Percentiles rank a stretch among this genome's conserved stretches.
phyloP scores from a whole-genome alignment of 2,113 vertebrate species.

The Rynchops niger region DNA sequence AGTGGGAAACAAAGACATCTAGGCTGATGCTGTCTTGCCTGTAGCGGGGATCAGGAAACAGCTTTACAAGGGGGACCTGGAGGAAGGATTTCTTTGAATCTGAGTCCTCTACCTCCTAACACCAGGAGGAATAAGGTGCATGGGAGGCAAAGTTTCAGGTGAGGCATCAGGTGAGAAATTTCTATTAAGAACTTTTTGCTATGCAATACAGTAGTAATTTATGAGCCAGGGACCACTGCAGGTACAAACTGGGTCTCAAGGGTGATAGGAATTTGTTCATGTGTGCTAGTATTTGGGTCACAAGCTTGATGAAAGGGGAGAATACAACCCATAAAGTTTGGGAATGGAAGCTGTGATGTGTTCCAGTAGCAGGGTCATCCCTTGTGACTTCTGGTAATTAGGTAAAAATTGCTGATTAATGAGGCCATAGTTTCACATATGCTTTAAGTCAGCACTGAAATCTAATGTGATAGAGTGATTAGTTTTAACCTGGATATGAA shows the following conservation, averaged over 20 bases:
- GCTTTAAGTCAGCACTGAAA: neutral
- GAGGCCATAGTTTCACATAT: neutral
- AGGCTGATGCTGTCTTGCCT: neutral
- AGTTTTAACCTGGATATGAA: constrained; percentile 25
- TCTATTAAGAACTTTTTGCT: neutral
- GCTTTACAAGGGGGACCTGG: neutral
- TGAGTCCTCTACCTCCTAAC: neutral
- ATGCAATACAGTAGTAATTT: neutral
- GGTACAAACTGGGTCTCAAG: neutral
- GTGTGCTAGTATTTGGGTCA: constrained; percentile 41
- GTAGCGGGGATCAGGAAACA: neutral
- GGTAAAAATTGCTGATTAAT: constrained; percentile 40
- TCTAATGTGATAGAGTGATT: constrained; percentile 23
- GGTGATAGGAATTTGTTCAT: neutral
- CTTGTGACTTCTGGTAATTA: constrained; percentile 53
- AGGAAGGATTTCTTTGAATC: neutral
- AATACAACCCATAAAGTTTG: neutral
- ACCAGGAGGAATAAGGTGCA: neutral
- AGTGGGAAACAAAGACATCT: neutral
- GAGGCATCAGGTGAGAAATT: neutral
- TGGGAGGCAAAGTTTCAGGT: neutral
- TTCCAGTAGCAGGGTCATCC: neutral
- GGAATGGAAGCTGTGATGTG: neutral
- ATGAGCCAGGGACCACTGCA: neutral
- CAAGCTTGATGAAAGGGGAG: neutral